Evolutionary conservation across 2,888 invertebrate genomes (phyloP).

Genomic region (Patella ulyssiponensis): DNA sequence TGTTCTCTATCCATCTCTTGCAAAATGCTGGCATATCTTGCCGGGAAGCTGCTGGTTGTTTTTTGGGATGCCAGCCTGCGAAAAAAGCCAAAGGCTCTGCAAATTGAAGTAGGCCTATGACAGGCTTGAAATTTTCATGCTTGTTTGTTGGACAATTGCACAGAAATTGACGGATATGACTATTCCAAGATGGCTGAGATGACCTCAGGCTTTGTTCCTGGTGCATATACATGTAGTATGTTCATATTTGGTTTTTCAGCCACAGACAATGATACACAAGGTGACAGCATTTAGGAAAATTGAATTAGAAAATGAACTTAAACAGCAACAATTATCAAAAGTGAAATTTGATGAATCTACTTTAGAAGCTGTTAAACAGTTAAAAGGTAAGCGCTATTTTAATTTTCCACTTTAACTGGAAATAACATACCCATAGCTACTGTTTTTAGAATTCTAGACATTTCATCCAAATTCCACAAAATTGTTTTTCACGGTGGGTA

Average conservation of each 20-base stretch:
- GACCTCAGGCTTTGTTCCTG: constrained; percentile 33
- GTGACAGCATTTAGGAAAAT: constrained; percentile 82
- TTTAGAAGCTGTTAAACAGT: constrained; percentile 75
- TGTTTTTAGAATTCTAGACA: not conserved
- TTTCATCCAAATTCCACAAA: no score
- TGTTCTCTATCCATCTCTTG: no score
- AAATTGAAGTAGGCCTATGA: no score
- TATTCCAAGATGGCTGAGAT: constrained; percentile 29
- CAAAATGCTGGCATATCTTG: no score
- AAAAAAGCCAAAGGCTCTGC: no score
- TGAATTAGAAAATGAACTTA: constrained; percentile 82
- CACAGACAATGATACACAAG: constrained; percentile 82
- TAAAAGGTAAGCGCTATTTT: constrained; percentile 80
- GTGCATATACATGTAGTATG: no score
- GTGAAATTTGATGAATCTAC: constrained; percentile 86
- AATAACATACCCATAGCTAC: not conserved
- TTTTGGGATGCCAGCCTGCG: no score
- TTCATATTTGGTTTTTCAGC: constrained; percentile 72
- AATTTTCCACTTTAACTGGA: not conserved
- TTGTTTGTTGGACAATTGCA: no score
- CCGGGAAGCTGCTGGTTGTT: no score
- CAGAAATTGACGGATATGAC: constrained; percentile 58
- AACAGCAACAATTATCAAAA: constrained; percentile 80
- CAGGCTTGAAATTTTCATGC: no score
- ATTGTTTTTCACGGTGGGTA: no score